Conservation (phyloP, 2,797 vertebrate genomes). For the Falco rusticolus region DNA sequence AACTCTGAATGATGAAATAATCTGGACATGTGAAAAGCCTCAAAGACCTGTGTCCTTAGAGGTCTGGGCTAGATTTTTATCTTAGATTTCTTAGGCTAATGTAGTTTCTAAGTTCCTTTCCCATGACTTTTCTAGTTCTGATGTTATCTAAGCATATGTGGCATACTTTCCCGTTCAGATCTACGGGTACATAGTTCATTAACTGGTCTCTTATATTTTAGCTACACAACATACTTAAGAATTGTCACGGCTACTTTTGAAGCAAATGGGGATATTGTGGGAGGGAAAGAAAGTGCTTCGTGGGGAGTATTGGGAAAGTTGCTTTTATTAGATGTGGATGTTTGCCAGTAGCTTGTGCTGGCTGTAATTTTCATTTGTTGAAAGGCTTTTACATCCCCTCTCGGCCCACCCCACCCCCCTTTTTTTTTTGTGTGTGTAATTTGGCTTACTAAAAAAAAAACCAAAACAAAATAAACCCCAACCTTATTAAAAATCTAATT, state of each 20-base stretch:
- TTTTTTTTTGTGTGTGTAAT: background rate
- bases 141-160: constrained; percentile 53
- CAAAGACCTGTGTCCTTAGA: constrained; percentile 17
- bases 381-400: background rate
- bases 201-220: constrained; percentile 31
- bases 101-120: constrained; percentile 43
- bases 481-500: background rate
- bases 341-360: background rate
- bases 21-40: constrained; percentile 7
- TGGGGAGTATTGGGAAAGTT: background rate
- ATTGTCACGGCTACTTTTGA: background rate
- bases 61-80: constrained; percentile 41
- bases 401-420: rapidly evolving
- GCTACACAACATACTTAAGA: background rate
- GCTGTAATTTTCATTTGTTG: background rate
- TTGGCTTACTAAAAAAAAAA: background rate
- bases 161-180: constrained; percentile 54
- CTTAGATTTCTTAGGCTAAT: constrained; percentile 23
- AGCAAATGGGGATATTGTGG: background rate
- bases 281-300: background rate
- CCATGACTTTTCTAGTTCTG: constrained; percentile 65
- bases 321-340: background rate
- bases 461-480: no score
- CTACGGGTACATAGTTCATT: constrained; percentile 8
- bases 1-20: background rate